Evolutionary conservation across 2,797 vertebrate genomes (phyloP).

Genomic region (Varecia variegata): DNA sequence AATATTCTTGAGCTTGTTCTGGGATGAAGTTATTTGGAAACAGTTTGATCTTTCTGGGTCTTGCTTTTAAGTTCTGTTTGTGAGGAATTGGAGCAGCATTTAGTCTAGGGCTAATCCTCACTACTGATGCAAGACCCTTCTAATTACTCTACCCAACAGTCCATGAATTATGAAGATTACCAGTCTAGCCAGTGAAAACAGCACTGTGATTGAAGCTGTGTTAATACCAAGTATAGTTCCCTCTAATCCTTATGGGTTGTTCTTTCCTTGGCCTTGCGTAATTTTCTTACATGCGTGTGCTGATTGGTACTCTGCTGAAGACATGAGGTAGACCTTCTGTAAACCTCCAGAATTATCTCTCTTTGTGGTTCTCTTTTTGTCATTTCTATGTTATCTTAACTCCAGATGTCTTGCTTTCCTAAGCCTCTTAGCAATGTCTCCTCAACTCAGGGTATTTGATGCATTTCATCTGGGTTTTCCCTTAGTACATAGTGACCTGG

Average conservation of each 20-base stretch:
- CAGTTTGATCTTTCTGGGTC: not conserved
- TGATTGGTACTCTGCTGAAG: not conserved
- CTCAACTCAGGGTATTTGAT: not conserved
- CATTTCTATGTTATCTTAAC: not conserved
- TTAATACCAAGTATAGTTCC: not conserved
- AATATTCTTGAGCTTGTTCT: conserved; percentile 14
- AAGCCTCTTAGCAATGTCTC: not conserved
- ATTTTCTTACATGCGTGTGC: not conserved
- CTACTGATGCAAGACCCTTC: not conserved
- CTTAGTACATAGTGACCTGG: not conserved
- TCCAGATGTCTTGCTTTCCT: not conserved
- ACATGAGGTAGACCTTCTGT: not conserved
- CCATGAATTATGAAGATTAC: not conserved
- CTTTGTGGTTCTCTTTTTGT: not conserved
- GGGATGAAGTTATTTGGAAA: not conserved
- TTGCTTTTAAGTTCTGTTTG: not conserved
- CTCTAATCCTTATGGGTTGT: not conserved
- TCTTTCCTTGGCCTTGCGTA: not conserved
- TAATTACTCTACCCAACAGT: not conserved
- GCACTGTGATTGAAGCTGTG: not conserved
- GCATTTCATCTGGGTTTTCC: not conserved
- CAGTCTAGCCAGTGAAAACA: not conserved
- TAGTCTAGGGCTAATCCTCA: not conserved
- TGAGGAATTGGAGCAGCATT: not conserved
- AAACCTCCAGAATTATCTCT: not conserved